Conservation (phyloP, 2,797 vertebrate species). For the Pangasius larnaudii region DNA sequence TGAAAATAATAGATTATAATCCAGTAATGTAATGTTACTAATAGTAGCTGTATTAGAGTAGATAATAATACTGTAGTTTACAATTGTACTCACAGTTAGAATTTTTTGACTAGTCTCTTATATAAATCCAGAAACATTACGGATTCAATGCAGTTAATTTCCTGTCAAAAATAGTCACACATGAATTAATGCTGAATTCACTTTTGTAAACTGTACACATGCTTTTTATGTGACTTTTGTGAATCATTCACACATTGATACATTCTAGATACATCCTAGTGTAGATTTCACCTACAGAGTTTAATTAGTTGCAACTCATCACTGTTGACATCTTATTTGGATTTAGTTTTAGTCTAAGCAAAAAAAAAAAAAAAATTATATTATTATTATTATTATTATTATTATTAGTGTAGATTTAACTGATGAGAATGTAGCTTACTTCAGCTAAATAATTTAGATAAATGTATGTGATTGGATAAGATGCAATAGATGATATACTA, state of each 20-base stretch:
- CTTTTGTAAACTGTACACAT: not conserved
- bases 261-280: not conserved
- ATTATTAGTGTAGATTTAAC: not conserved
- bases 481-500: not conserved
- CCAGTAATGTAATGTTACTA: not conserved
- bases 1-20: not conserved
- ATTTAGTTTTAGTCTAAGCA: not conserved
- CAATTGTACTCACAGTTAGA: not conserved
- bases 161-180: not conserved
- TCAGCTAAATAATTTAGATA: not conserved
- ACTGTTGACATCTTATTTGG: not conserved
- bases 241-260: not conserved
- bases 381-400: not conserved
- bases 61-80: not conserved
- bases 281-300: not conserved
- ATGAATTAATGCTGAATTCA: not conserved
- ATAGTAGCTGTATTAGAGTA: not conserved
- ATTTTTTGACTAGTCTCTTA: not conserved
- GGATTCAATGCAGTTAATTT: not conserved
- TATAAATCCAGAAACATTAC: not conserved
- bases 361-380: no score
- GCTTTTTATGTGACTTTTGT: not conserved
- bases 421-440: not conserved
- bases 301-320: not conserved
- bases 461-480: not conserved